phyloP scores from a whole-genome alignment of 2,797 vertebrate species.

The Xenopus petersii region DNA sequence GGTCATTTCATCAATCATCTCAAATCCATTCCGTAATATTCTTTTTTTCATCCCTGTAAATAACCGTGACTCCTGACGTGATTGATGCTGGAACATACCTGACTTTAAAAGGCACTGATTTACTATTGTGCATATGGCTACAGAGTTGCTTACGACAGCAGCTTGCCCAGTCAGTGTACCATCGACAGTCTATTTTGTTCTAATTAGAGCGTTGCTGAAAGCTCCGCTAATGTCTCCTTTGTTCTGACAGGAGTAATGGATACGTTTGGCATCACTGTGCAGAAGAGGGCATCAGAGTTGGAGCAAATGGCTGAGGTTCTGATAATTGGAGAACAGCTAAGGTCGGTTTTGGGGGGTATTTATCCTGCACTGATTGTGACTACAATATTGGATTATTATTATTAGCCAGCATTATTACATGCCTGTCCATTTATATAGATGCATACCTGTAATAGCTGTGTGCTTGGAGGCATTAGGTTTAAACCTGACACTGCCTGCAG shows the following conservation, averaged over 20 bases:
- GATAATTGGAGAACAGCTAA: slow-evolving; percentile 91
- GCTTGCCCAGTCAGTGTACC: not conserved
- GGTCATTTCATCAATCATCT: not conserved
- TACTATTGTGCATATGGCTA: not conserved
- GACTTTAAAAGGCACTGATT: not conserved
- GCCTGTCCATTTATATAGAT: no score
- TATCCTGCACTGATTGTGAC: no score
- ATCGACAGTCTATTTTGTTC: not conserved
- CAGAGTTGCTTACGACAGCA: no score
- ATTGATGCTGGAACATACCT: not conserved
- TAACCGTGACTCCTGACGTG: not conserved
- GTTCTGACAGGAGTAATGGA: slow-evolving; percentile 26
- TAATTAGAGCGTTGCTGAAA: not conserved
- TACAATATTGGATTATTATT: not conserved
- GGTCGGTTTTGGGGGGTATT: slow-evolving; percentile 76
- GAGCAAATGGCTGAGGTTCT: slow-evolving; percentile 93
- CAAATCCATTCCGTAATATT: not conserved
- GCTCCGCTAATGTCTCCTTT: slow-evolving; percentile 1
- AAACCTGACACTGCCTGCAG: no score
- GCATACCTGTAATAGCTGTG: no score
- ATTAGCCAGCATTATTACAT: no score
- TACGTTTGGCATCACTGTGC: slow-evolving; percentile 55
- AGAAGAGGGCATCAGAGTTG: slow-evolving; percentile 86
- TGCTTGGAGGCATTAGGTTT: no score
- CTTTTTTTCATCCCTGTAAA: no score